phyloP scores from a whole-genome alignment of 2,113 vertebrate genomes.

The Thunnus thynnus region DNA sequence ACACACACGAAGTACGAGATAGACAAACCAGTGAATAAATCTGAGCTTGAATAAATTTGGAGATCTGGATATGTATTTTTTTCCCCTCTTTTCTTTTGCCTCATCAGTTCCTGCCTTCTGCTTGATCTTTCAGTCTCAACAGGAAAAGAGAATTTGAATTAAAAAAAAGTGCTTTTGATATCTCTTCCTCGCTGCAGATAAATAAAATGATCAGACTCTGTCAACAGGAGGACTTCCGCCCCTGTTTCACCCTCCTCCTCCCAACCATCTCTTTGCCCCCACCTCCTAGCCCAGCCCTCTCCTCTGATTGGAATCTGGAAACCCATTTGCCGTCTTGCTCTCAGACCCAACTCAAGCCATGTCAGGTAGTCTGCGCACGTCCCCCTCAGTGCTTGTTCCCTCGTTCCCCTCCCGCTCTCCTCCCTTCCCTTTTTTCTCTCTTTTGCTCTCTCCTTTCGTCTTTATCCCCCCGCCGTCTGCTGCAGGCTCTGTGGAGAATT shows the following conservation, averaged over 20 bases:
- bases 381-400: slow-evolving; percentile 39
- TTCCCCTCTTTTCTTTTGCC: slow-evolving; percentile 14
- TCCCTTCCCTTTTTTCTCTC: slow-evolving; percentile 55
- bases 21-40: slow-evolving; percentile 72
- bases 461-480: slow-evolving; percentile 81
- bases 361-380: slow-evolving; percentile 82
- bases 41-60: slow-evolving; percentile 68
- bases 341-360: slow-evolving; percentile 66
- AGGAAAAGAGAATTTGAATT: slow-evolving; percentile 80
- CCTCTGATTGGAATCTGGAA: slow-evolving; percentile 84
- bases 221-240: slow-evolving; percentile 72
- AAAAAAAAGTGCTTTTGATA: slow-evolving; percentile 84
- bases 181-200: slow-evolving; percentile 75
- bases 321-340: slow-evolving; percentile 80
- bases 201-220: slow-evolving; percentile 84
- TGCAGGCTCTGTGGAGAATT: slow-evolving; percentile 85
- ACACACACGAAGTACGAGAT: slow-evolving; percentile 31
- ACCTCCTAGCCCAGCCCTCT: slow-evolving; percentile 44
- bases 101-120: slow-evolving; percentile 52
- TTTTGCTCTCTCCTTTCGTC: slow-evolving; percentile 77
- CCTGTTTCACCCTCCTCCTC: slow-evolving; percentile 40
- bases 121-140: slow-evolving; percentile 76
- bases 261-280: slow-evolving; percentile 54
- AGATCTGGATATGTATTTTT: slow-evolving; percentile 45
- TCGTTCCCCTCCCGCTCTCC: slow-evolving; percentile 11